Evolutionary conservation across 2,797 vertebrate genomes (phyloP).

Genomic region (Centroberyx gerrardi): DNA sequence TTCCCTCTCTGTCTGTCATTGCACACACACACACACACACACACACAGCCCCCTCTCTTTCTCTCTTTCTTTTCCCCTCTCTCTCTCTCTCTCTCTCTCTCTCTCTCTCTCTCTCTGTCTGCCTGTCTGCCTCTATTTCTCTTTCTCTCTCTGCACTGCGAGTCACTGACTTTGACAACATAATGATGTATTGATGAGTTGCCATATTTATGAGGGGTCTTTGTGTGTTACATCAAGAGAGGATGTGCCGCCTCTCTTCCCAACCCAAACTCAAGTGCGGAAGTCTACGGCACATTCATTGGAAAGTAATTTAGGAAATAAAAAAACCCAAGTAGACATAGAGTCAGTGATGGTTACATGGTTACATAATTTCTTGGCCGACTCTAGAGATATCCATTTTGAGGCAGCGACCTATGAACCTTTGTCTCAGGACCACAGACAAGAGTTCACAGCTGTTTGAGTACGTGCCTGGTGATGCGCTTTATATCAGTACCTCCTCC

Average conservation of each 20-base stretch:
- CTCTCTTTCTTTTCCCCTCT: constrained; percentile 7
- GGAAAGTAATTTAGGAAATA: constrained; percentile 43
- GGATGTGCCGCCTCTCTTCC: background rate
- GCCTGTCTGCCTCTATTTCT: background rate
- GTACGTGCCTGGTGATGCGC: constrained; percentile 28
- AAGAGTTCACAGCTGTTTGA: constrained; percentile 60
- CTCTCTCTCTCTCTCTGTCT: background rate
- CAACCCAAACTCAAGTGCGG: constrained; percentile 31
- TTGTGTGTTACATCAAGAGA: constrained; percentile 9
- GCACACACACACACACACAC: background rate
- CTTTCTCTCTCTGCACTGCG: constrained; percentile 15
- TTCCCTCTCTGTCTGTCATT: constrained; percentile 18
- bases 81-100: constrained; percentile 8
- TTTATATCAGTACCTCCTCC: constrained; percentile 56
- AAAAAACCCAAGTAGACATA: constrained; percentile 48
- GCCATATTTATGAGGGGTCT: constrained; percentile 27
- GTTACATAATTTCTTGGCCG: constrained; percentile 67
- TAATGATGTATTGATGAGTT: constrained; percentile 39
- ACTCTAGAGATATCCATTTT: constrained; percentile 45
- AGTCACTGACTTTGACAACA: constrained; percentile 22
- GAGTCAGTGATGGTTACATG: background rate
- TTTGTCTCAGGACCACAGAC: constrained; percentile 44
- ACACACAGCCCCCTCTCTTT: background rate
- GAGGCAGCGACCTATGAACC: constrained; percentile 55
- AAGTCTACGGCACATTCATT: constrained; percentile 34